Evolutionary conservation across 2,113 vertebrate genomes (phyloP).

Genomic region (Mus pahari): DNA sequence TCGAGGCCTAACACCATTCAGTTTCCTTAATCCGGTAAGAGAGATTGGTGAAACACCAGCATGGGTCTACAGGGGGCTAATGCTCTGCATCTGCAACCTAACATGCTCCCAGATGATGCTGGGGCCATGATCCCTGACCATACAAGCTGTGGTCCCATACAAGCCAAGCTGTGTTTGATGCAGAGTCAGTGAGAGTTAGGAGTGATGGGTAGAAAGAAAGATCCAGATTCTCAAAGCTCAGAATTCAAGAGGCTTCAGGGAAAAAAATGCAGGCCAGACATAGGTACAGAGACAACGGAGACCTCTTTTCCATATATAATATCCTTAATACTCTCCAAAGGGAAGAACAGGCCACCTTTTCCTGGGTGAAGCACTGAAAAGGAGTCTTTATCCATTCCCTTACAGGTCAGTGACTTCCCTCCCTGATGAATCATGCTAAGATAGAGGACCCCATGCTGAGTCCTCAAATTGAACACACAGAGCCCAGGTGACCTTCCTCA

Average conservation of each 20-base stretch:
- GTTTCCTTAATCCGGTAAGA: too few relatives aligned
- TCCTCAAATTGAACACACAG: neutral
- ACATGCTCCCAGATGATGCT: neutral
- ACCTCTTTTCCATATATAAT: neutral
- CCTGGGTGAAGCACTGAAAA: constrained; percentile 3
- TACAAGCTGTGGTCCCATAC: neutral
- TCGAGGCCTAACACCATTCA: neutral
- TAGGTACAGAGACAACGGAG: neutral
- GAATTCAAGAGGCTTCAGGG: neutral
- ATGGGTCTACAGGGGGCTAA: neutral
- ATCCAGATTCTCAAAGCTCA: neutral
- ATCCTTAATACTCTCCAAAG: neutral
- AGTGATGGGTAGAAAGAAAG: neutral
- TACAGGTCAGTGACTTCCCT: neutral
- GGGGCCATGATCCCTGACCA: neutral
- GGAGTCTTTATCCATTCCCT: neutral
- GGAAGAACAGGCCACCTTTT: neutral
- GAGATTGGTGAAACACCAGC: neutral
- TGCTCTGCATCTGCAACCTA: neutral
- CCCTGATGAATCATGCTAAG: neutral
- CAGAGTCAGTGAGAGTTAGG: rapidly evolving
- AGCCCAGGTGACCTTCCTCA: neutral
- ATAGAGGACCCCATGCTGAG: neutral
- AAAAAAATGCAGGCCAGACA: constrained; percentile 5
- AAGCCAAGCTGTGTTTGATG: neutral